Base-by-base conservation (phyloP, 1,140 invertebrate genomes). In the Apis dorsata region DNA sequence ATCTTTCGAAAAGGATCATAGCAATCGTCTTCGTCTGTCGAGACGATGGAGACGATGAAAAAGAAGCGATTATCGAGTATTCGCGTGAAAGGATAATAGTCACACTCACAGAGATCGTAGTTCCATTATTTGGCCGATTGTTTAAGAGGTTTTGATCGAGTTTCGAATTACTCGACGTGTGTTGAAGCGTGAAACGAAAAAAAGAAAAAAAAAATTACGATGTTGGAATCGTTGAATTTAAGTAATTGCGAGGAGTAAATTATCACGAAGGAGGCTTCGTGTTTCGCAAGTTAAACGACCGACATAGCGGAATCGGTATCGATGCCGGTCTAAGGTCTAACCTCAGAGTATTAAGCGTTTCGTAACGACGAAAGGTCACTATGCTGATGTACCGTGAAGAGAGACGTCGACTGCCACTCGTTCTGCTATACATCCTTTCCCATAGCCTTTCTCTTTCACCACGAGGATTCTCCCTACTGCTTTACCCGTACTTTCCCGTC, bases 401-500 rank as follows among this genome's bases (percentile, higher is more conserved):
- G 72, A 83, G 59, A 62, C 15, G 70, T 24, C 24, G 68, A 24
- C 57, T 74, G 76, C 68, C 69, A 65, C 53, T 65, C 34, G 66
- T 81, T 66, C 70, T 79, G 77, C 80, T 84, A 80, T 57, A 75
- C 86, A 87, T 86, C 86, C 85, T 87, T 86, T 87, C 86, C 72
- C 86, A 86, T 65, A 86, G 86, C 86, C 86, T 87, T 87, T 87
- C 86, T 87, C 86, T 87, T 87, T 87, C 86, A 84, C 86, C 71
- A 21, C 44, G 60, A 69, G 63, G 17, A 34, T 5, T 17, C 28
- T 65, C 15, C 17, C 51, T 57, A 51, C 34, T 13, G 10, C 21
- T 24, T 12, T 74, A 62, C 5, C 72, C 60, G 73, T 73, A 77
- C 84, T 86, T 86, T 86, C 84, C 84, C 59, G n/a, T 62, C 68